phyloP scores from a whole-genome alignment of 2,797 vertebrate species.

The Sphenopsis melanotis region DNA sequence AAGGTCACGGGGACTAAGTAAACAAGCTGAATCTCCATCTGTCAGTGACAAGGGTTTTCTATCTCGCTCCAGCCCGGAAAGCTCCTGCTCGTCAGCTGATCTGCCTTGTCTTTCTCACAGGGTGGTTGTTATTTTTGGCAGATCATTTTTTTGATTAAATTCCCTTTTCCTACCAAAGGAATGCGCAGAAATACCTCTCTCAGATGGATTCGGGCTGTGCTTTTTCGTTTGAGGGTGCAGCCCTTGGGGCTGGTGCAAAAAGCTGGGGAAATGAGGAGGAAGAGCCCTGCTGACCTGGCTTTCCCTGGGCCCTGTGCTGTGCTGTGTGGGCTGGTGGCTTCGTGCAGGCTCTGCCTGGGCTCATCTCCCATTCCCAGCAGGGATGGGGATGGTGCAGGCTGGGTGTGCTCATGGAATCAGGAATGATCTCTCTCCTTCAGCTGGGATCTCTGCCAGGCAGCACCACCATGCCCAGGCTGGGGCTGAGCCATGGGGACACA shows the following conservation, averaged over 20 bases:
- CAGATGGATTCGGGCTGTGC: neutral
- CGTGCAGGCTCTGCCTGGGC: neutral
- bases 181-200: neutral
- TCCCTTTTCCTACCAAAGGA: neutral
- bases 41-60: neutral
- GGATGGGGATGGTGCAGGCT: neutral
- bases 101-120: neutral
- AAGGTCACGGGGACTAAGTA: slow-evolving; percentile 33
- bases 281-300: neutral
- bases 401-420: rapidly evolving
- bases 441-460: neutral
- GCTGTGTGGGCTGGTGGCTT: neutral
- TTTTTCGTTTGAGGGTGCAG: neutral
- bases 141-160: slow-evolving; percentile 17
- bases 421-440: neutral
- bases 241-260: neutral
- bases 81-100: slow-evolving; percentile 44
- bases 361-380: rapidly evolving
- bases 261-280: rapidly evolving
- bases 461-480: neutral
- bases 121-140: neutral
- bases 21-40: slow-evolving; percentile 35
- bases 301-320: rapidly evolving
- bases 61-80: neutral
- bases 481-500: neutral